Conservation (phyloP, 2,797 vertebrate species). For the Clarias fuscus region DNA sequence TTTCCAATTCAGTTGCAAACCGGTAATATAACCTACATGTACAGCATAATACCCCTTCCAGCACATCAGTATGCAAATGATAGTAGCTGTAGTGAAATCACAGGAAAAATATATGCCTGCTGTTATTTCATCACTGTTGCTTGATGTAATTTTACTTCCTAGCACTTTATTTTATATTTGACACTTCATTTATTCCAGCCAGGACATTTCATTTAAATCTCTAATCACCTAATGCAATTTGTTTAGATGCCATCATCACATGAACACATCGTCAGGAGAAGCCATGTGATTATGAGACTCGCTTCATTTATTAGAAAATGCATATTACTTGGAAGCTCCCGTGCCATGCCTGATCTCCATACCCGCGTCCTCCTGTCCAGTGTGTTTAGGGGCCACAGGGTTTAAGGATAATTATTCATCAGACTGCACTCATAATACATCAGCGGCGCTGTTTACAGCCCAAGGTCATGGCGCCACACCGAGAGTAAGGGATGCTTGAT, state of each 20-base stretch:
- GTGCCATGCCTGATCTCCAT: constrained; percentile 38
- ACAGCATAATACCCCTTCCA: background rate
- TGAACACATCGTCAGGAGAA: background rate
- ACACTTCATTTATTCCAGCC: constrained; percentile 35
- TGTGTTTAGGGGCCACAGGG: constrained; percentile 54
- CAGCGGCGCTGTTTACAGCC: constrained; percentile 66
- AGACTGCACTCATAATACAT: constrained; percentile 63
- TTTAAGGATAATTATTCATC: constrained; percentile 64
- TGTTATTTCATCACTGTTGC: constrained; percentile 25
- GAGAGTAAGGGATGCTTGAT: constrained; percentile 60
- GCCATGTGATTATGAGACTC: constrained; percentile 16
- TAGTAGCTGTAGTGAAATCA: background rate
- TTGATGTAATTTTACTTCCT: constrained; percentile 1
- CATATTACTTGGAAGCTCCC: constrained; percentile 24
- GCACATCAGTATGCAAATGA: background rate
- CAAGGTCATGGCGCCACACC: constrained; percentile 65
- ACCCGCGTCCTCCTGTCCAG: constrained; percentile 37
- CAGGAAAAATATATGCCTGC: background rate
- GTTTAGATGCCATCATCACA: constrained; percentile 23
- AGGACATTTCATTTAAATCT: constrained; percentile 35
- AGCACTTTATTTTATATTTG: constrained; percentile 31
- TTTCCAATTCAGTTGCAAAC: background rate
- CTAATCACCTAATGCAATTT: constrained; percentile 38
- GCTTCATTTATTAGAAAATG: constrained; percentile 37
- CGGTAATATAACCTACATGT: background rate